These are phyloP conservation scores for Drosophila anceps DNA, from an alignment of 2,888 invertebrate species.

Conservation along the genomic window DNA sequence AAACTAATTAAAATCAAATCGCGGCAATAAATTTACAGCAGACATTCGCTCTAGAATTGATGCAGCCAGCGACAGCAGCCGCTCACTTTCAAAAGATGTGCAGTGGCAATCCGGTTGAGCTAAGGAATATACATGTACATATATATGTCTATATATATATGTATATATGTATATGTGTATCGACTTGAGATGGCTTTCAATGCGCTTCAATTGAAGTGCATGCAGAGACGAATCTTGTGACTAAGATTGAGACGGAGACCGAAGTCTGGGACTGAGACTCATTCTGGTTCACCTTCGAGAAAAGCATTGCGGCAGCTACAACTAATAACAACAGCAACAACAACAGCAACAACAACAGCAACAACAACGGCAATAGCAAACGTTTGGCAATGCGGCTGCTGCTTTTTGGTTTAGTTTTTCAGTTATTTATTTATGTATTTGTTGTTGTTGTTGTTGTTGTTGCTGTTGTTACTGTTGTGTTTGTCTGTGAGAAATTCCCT, in stretches of 20 bases:
- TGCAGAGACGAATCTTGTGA: constrained; percentile 37
- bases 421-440: constrained; percentile 51
- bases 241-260: constrained; percentile 33
- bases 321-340: constrained; percentile 37
- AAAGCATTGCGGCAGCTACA: constrained; percentile 58
- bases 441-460: constrained; percentile 24
- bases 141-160: neutral
- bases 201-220: constrained; percentile 67
- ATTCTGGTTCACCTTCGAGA: constrained; percentile 81
- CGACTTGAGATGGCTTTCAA: constrained; percentile 54
- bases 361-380: constrained; percentile 24
- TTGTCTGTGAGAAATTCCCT: constrained; percentile 78
- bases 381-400: constrained; percentile 55
- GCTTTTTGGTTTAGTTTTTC: constrained; percentile 42
- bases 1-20: constrained; percentile 76
- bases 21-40: constrained; percentile 70
- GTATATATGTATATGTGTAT: neutral
- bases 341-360: constrained; percentile 17
- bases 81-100: constrained; percentile 74
- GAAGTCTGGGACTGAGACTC: constrained; percentile 36
- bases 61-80: constrained; percentile 64
- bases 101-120: constrained; percentile 68
- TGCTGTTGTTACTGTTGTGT: constrained; percentile 39
- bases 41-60: constrained; percentile 74
- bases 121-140: constrained; percentile 36